Percentiles rank a stretch among this genome's conserved stretches.
Conservation (phyloP, 2,888 invertebrate genomes). For the Mesorhabditis spiculigera region DNA sequence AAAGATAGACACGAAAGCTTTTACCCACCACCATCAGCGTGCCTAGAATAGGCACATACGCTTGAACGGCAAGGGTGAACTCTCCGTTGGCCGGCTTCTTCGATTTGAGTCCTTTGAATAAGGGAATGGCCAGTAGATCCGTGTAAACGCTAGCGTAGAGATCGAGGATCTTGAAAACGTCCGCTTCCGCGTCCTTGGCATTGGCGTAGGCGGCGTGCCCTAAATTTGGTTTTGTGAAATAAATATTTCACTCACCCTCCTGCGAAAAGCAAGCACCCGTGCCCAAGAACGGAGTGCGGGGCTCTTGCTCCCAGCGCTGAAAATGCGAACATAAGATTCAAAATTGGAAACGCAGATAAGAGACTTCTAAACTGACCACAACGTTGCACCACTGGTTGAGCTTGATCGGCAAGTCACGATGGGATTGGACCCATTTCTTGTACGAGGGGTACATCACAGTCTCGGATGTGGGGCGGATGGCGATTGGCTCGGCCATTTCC, state of each 20-base stretch:
- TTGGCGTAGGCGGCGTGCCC: constrained; percentile 87
- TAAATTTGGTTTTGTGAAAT: neutral
- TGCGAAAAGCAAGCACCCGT: constrained; percentile 99
- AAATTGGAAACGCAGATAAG: neutral
- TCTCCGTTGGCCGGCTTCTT: constrained; percentile 84
- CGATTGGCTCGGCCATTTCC: constrained; percentile 92
- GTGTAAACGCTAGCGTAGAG: constrained; percentile 87
- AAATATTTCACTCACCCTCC: constrained; percentile 67
- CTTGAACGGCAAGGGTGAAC: constrained; percentile 95
- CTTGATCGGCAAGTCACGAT: constrained; percentile 89
- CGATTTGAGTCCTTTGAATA: constrained; percentile 70
- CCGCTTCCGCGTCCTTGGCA: constrained; percentile 79
- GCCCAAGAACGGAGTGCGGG: constrained; percentile 95
- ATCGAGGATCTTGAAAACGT: constrained; percentile 74
- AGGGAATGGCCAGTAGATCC: constrained; percentile 85
- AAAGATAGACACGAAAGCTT: constrained; percentile 1
- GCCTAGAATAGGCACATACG: constrained; percentile 70
- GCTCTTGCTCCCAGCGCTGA: constrained; percentile 98
- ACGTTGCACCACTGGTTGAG: constrained; percentile 99
- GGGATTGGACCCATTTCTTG: constrained; percentile 96
- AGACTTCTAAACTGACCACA: constrained; percentile 70
- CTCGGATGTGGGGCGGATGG: constrained; percentile 95
- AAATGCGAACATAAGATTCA: constrained; percentile 27
- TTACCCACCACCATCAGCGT: constrained; percentile 38
- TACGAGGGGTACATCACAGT: constrained; percentile 99